Percentiles rank a stretch among this genome's conserved stretches.
Conservation (phyloP, 2,113 vertebrate genomes). For the Embiotoca jacksoni region DNA sequence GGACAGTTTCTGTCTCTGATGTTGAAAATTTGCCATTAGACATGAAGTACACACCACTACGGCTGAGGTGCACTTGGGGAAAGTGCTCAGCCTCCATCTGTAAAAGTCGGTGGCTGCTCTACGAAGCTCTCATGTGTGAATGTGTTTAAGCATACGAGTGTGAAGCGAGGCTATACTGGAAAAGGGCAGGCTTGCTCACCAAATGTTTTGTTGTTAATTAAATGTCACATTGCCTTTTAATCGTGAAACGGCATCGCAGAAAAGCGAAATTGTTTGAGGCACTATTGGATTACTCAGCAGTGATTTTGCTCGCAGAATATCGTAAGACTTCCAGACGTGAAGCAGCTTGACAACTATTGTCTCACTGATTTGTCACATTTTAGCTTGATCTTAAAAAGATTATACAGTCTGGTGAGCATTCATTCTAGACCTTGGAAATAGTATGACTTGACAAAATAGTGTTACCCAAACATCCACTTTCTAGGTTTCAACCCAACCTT, state of each 20-base stretch:
- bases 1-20: not conserved
- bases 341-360: not conserved
- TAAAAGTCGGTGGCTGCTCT: slow-evolving; percentile 5
- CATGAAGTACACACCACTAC: not conserved
- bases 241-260: slow-evolving; percentile 7
- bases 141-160: slow-evolving; percentile 47
- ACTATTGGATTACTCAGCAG: not conserved
- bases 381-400: not conserved
- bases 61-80: slow-evolving; percentile 24
- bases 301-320: not conserved
- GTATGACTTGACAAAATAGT: not conserved
- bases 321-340: not conserved
- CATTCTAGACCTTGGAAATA: not conserved
- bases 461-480: not conserved
- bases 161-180: slow-evolving; percentile 65
- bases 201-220: slow-evolving; percentile 45
- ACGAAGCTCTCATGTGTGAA: slow-evolving; percentile 26
- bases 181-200: slow-evolving; percentile 46
- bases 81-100: slow-evolving; percentile 7
- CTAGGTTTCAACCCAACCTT: not conserved
- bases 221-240: slow-evolving; percentile 50
- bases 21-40: slow-evolving; percentile 16
- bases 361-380: not conserved
- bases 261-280: not conserved
- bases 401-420: not conserved